Evolutionary conservation across 2,113 vertebrate species (phyloP), one percentile per base, ranked within the genome.

Genomic region (Syrmaticus mikado): DNA sequence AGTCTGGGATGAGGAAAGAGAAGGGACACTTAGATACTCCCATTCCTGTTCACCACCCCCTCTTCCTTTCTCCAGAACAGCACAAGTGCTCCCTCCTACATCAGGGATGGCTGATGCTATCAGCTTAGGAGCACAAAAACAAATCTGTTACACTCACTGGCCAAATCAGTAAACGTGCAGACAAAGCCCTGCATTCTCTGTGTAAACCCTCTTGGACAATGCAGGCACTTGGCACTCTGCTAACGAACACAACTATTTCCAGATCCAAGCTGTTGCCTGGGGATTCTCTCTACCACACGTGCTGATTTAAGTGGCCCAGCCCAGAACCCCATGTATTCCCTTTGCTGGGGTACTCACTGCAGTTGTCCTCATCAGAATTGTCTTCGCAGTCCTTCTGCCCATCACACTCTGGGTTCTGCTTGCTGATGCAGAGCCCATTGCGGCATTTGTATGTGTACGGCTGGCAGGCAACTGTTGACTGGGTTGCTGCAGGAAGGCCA

Each of bases 371-470:
- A 0, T 99, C 99, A 0, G 99, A 99, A 34, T 97, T 97, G 2
- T 99, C 99, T 0, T 94, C 90, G 1, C 99, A 99, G 97, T 99
- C 99, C 13, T 1, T 3, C 30, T 61, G 76, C 18, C 97, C 98
- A 0, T 99, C 99, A 6, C 99, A 99, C 72, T 98, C 98, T 0
- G 99, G 98, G 96, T 99, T 99, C 83, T 95, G 91, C 93, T 99
- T 99, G 93, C 36, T 98, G 94, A 99, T 55, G 80, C 99, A 99
- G 43, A 6, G 71, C 5, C 96, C 96, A 4, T 96, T 97, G 30
- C 96, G 97, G 91, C 99, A 99, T 65, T 85, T 98, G 88, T 98
- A 99, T 0, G 97, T 98, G 62, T 97, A n/a, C 0, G 97, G 79
- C 8, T 97, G 98, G 94, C 99, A 99, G 52, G 45, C 3, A 4